Percentiles rank a stretch among this genome's conserved stretches.
Conservation (phyloP, 2,888 invertebrate species). For the Eupelmus urozonus region DNA sequence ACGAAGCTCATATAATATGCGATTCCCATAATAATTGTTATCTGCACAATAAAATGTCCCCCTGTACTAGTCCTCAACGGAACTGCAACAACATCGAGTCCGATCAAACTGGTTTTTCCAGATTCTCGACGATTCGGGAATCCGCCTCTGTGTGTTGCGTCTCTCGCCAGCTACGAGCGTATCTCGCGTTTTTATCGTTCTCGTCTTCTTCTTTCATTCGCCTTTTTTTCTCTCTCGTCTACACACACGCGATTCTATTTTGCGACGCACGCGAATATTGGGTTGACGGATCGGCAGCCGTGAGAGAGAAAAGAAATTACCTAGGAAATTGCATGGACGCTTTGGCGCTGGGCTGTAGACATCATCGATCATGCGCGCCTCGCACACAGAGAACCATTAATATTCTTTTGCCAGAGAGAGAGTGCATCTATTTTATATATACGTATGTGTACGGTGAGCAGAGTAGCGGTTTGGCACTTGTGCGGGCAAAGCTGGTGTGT, state of each 20-base stretch:
- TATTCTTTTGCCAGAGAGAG: conserved; percentile 49
- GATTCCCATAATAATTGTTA: conserved; percentile 38
- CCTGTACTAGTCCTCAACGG: not conserved
- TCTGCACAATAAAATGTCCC: conserved; percentile 27
- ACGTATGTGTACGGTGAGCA: too few relatives aligned
- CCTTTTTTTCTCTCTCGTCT: not conserved
- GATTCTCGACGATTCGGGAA: conserved; percentile 38
- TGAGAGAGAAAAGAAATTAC: conserved; percentile 37
- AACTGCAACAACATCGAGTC: conserved; percentile 25
- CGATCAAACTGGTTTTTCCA: conserved; percentile 45
- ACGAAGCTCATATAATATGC: not conserved
- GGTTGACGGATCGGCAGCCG: conserved; percentile 40
- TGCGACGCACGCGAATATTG: conserved; percentile 20
- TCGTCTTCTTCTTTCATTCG: not conserved
- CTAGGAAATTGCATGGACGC: conserved; percentile 40
- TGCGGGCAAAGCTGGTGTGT: not conserved
- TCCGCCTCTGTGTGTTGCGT: conserved; percentile 15
- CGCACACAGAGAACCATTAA: conserved; percentile 42
- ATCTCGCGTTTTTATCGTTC: not conserved
- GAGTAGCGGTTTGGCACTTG: conserved; percentile 10
- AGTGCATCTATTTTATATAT: conserved; percentile 34
- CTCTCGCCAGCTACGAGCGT: not conserved
- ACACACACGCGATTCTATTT: conserved; percentile 23
- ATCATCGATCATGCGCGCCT: conserved; percentile 50
- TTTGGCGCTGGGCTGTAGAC: conserved; percentile 25